Conservation (phyloP, 2,113 vertebrate species). For the Fulica atra region DNA sequence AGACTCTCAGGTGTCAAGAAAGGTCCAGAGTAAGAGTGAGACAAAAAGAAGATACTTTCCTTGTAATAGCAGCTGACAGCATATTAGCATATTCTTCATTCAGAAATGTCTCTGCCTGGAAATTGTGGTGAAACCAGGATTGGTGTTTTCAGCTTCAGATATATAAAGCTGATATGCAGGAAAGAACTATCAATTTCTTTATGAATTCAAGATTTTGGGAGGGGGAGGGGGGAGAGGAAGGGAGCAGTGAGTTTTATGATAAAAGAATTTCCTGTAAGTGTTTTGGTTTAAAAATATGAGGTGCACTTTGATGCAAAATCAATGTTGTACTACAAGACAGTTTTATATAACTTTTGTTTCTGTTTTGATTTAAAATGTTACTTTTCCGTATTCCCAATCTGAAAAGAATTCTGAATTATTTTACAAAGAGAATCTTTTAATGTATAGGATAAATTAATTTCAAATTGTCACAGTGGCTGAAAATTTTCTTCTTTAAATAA, state of each 20-base stretch:
- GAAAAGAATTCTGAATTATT: not conserved
- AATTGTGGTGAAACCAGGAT: not conserved
- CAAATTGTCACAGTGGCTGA: not conserved
- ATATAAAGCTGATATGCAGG: not conserved
- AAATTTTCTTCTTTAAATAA: not conserved
- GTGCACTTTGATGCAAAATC: not conserved
- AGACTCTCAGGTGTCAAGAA: not conserved
- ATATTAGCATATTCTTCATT: not conserved
- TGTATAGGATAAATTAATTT: not conserved
- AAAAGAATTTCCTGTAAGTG: not conserved
- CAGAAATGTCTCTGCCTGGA: not conserved
- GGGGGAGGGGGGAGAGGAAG: no score
- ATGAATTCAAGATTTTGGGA: not conserved
- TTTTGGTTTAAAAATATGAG: not conserved
- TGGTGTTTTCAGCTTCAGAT: not conserved
- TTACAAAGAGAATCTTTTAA: not conserved
- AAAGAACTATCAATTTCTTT: not conserved
- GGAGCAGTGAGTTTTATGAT: not conserved
- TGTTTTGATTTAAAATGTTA: not conserved
- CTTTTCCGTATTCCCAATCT: not conserved
- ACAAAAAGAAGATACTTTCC: not conserved
- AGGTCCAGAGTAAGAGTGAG: not conserved
- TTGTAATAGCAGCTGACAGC: not conserved
- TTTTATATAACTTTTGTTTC: not conserved
- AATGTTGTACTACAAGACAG: not conserved